phyloP scores from a whole-genome alignment of 2,113 vertebrate species.

The Campylomormyrus tamandua region DNA sequence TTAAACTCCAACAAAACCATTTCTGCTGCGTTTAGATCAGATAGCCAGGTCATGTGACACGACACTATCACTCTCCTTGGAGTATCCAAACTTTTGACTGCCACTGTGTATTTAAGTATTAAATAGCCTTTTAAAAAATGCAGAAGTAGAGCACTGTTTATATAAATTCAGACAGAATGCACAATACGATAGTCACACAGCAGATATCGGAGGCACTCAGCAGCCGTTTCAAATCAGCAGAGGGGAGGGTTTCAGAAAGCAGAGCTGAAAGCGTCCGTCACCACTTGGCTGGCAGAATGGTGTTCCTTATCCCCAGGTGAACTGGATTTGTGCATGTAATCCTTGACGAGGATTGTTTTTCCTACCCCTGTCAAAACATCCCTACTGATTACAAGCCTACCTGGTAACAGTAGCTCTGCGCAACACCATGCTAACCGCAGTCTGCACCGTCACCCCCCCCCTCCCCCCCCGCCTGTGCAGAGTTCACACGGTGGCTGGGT shows the following conservation, averaged over 20 bases:
- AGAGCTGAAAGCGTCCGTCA: neutral
- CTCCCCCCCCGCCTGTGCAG: neutral
- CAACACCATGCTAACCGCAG: neutral
- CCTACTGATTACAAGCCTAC: neutral
- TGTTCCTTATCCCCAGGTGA: constrained; percentile 4
- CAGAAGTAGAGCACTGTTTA: neutral
- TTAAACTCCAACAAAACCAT: neutral
- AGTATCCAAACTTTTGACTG: neutral
- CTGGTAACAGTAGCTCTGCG: neutral
- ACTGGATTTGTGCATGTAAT: constrained; percentile 1
- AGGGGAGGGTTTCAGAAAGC: neutral
- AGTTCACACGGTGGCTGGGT: neutral
- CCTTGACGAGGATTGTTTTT: constrained; percentile 5
- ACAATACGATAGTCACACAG: neutral
- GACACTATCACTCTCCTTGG: neutral
- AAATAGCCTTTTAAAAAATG: neutral
- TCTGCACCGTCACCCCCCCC: neutral
- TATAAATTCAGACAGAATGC: neutral
- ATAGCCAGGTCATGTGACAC: neutral
- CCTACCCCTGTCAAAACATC: neutral
- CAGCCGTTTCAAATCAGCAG: neutral
- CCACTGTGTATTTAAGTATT: neutral
- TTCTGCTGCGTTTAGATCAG: neutral
- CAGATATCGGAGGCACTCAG: neutral
- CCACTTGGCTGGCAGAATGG: constrained; percentile 9